Base-by-base conservation (phyloP, 2,113 vertebrate species). In the Junco hyemalis region DNA sequence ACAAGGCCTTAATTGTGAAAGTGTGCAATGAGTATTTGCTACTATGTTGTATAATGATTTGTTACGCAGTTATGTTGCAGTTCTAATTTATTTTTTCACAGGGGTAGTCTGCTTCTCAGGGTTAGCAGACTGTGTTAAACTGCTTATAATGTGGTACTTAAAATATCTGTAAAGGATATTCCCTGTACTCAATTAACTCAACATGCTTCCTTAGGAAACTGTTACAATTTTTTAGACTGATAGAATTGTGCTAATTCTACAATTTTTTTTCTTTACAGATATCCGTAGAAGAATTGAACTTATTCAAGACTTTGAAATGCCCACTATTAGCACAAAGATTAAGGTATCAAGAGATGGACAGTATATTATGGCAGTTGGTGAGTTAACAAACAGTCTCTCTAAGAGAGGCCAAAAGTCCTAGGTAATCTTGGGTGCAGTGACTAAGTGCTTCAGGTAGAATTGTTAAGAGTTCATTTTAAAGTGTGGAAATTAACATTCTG, bases 301-400 rank as follows among this genome's bases (percentile, higher is more conserved):
- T 86, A 99, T 99, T 96, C 99, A 99, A 91, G 99, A 99, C 93
- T 99, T 99, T 97, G 99, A 99, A 95, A 99, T 99, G 99, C 99
- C 99, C 51, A 99, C 99, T 1, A 97, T 99, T 86, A 98, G 98
- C 96, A 99, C 98, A 66, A 99, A 98, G 59, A 98, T 99, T 93
- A 99, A 98, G 94, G 99, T 99, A 63, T 99, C 99, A 33, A 98
- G 98, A 94, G 99, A 99, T 91, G 99, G 99, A 72, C 99, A 99
- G 93, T 99, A 98, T 95, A 97, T 99, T 96, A 97, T 99, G 96
- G 99, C 99, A 94, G 97, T 99, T 87, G 99, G 99, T 99, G 94
- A 97, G 97, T 91, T 73, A 65, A 72, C 56, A 83, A 80, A 66
- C 42, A 33, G 19, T 88, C 20, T 84, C 22, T 71, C 47, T 66